Percentiles rank a stretch among this genome's conserved stretches.
Evolutionary conservation across 2,888 invertebrate species (phyloP).

Genomic region (Xanthorhoe designata): DNA sequence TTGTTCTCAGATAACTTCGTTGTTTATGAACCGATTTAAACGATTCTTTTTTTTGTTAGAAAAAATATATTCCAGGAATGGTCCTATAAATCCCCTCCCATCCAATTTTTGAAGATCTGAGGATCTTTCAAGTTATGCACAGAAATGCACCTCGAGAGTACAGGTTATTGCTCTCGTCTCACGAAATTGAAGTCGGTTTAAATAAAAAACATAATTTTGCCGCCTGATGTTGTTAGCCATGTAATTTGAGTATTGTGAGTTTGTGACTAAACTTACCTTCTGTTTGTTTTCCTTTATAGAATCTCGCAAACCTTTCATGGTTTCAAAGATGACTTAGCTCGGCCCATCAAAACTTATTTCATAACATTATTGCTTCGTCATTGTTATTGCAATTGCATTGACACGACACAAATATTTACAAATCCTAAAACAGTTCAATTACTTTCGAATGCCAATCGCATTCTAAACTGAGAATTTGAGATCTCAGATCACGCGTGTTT

Average conservation of each 20-base stretch:
- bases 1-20: too few species aligned
- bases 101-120: too few species aligned
- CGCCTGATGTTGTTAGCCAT: too few species aligned
- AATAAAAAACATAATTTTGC: too few species aligned
- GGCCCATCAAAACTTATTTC: background rate
- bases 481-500: constrained; percentile 12
- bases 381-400: background rate
- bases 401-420: background rate
- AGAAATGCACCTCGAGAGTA: too few species aligned
- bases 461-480: constrained; percentile 22
- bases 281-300: constrained; percentile 51
- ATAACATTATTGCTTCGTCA: background rate
- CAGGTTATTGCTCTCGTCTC: too few species aligned
- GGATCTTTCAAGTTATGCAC: too few species aligned
- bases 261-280: constrained; percentile 25
- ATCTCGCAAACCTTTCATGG: constrained; percentile 22
- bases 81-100: too few species aligned
- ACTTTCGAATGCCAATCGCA: constrained; percentile 17
- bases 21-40: too few species aligned
- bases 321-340: constrained; percentile 9
- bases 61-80: too few species aligned
- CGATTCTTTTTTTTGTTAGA: too few species aligned
- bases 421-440: constrained; percentile 7
- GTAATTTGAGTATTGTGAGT: background rate
- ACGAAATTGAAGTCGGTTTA: too few species aligned